phyloP scores from a whole-genome alignment of 2,113 vertebrate genomes.

The Barbus barbus region DNA sequence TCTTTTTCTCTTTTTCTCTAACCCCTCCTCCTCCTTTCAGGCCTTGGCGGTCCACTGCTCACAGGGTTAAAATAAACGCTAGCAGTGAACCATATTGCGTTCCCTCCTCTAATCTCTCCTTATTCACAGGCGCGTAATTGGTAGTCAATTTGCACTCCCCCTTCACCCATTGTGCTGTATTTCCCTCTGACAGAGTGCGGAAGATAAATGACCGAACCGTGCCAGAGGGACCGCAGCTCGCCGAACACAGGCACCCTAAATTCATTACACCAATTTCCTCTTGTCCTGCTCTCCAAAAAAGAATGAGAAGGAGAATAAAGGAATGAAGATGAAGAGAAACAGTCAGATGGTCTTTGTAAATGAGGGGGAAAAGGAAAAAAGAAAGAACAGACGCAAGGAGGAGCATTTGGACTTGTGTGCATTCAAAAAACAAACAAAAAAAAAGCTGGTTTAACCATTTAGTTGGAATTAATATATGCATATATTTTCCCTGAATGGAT shows the following conservation, averaged over 20 bases:
- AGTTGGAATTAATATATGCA: no score
- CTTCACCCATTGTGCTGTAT: slow-evolving; percentile 82
- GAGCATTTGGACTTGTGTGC: slow-evolving; percentile 41
- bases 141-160: slow-evolving; percentile 85
- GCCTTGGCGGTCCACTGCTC: slow-evolving; percentile 63
- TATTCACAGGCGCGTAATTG: slow-evolving; percentile 86
- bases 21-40: slow-evolving; percentile 49
- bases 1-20: slow-evolving; percentile 37
- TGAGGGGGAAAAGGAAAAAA: slow-evolving; percentile 56
- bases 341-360: slow-evolving; percentile 73
- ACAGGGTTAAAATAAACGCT: slow-evolving; percentile 81
- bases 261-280: slow-evolving; percentile 86
- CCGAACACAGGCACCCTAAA: slow-evolving; percentile 82
- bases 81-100: slow-evolving; percentile 76
- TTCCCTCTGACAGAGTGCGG: slow-evolving; percentile 85
- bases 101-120: slow-evolving; percentile 71
- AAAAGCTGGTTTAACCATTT: background rate
- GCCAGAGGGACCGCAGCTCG: slow-evolving; percentile 78
- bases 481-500: no score
- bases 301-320: slow-evolving; percentile 44
- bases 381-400: slow-evolving; percentile 66
- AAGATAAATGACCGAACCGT: slow-evolving; percentile 83
- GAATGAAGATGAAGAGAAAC: slow-evolving; percentile 65
- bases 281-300: slow-evolving; percentile 70
- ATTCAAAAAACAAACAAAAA: background rate